Evolutionary conservation across 2,888 invertebrate species (phyloP).

Genomic region (Oscheius sp.): DNA sequence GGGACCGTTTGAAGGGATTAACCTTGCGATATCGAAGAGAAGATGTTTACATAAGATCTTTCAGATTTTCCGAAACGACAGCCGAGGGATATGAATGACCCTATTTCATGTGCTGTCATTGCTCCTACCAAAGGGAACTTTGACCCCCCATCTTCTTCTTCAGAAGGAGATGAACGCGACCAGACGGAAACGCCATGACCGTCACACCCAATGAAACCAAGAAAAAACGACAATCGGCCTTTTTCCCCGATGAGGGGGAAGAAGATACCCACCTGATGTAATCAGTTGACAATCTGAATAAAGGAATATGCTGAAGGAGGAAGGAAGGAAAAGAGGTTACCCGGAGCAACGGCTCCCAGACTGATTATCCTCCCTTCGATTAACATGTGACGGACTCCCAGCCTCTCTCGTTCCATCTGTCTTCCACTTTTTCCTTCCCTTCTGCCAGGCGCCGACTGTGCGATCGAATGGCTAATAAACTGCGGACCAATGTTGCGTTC

Average conservation of each 20-base stretch:
- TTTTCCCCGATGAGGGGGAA: too few relatives aligned
- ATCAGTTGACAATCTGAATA: not conserved
- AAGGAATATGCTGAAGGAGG: not conserved
- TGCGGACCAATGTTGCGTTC: constrained; percentile 26
- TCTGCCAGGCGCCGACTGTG: constrained; percentile 25
- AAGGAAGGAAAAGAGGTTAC: not conserved
- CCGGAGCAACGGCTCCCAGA: not conserved
- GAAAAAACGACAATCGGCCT: constrained; percentile 23
- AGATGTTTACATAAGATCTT: too few relatives aligned
- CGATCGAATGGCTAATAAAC: constrained; percentile 29
- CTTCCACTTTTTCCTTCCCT: not conserved
- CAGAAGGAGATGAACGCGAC: not conserved
- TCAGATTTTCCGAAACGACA: too few relatives aligned
- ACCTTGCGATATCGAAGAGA: too few relatives aligned
- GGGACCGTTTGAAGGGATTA: too few relatives aligned
- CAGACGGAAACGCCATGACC: constrained; percentile 25
- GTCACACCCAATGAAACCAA: constrained; percentile 20
- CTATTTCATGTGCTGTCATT: too few relatives aligned
- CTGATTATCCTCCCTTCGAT: not conserved
- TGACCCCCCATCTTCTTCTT: too few relatives aligned
- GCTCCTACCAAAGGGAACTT: too few relatives aligned
- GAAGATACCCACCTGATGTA: not conserved
- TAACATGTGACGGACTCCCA: not conserved
- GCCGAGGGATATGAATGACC: too few relatives aligned
- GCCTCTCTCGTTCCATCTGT: not conserved